These are phyloP conservation scores for Gymnorhina tibicen DNA, from an alignment of 2,113 vertebrate genomes.

Conservation along the genomic window DNA sequence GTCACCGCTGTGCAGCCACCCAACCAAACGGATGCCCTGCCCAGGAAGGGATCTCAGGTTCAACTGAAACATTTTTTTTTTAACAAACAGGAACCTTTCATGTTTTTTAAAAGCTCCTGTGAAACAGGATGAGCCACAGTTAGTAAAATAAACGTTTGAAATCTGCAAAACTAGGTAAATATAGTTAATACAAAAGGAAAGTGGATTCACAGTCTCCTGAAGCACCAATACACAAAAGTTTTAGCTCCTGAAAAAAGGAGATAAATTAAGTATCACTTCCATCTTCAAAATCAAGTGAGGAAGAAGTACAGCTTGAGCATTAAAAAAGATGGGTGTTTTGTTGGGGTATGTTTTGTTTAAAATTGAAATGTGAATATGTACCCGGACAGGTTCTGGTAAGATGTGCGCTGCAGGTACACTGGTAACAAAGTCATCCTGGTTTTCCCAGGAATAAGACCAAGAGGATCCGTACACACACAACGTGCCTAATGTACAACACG, in stretches of 20 bases:
- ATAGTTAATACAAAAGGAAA: not conserved
- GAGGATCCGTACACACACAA: not conserved
- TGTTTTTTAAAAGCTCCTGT: not conserved
- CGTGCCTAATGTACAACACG: fast-evolving
- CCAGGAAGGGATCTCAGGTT: not conserved
- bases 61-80: not conserved
- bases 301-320: not conserved
- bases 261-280: not conserved
- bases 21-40: constrained; percentile 1
- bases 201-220: not conserved
- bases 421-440: not conserved
- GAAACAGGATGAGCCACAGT: not conserved
- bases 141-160: not conserved
- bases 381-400: not conserved
- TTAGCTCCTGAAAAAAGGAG: not conserved
- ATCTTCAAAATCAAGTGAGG: not conserved
- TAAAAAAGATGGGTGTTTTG: not conserved
- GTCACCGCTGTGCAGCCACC: not conserved
- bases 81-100: not conserved
- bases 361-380: not conserved
- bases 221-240: not conserved
- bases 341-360: not conserved
- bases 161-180: not conserved
- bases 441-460: not conserved
- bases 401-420: not conserved